phyloP scores from a whole-genome alignment of 2,113 vertebrate genomes.

The rat (Rattus norvegicus) region GRCr8 NC_086023.1:81849001-81849500 shows the following conservation, averaged over 20 bases:
- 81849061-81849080: rapidly evolving
- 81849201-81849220: background rate
- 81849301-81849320: background rate
- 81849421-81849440: background rate
- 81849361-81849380: background rate
- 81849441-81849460: background rate
- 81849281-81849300: background rate
- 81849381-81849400: background rate
- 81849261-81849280: rapidly evolving
- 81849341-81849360: background rate
- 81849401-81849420: background rate
- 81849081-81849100: background rate
- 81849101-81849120: background rate
- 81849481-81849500: constrained; percentile 42
- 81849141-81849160: background rate
- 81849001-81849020: background rate
- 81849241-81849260: background rate
- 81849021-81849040: background rate
- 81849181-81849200: background rate
- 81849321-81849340: constrained; percentile 15
- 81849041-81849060: rapidly evolving
- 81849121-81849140: background rate
- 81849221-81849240: background rate
- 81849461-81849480: background rate
- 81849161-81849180: background rate